Conservation (phyloP, 1,140 invertebrate genomes). For the Acyrthosiphon pisum region DNA sequence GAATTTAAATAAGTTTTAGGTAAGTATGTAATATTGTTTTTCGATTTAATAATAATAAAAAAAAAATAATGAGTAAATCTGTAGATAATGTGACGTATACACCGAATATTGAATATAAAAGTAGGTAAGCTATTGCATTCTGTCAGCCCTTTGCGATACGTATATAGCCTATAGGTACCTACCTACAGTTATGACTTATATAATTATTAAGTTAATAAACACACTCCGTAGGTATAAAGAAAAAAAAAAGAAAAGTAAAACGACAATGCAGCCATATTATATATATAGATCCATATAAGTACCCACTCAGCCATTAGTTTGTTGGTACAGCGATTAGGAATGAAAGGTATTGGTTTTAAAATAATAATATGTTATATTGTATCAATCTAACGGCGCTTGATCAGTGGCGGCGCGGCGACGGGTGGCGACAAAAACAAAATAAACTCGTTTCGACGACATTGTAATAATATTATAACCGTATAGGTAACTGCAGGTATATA, state of each 20-base stretch:
- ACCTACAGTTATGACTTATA: background rate
- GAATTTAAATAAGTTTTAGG: too few relatives aligned
- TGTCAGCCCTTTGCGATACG: background rate
- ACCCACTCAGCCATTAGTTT: background rate
- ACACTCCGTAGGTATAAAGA: background rate
- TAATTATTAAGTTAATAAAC: background rate
- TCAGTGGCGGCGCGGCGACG: background rate
- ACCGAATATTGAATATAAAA: background rate
- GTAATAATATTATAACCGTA: background rate
- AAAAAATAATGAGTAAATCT: background rate
- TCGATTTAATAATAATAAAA: too few relatives aligned
- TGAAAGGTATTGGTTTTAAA: background rate
- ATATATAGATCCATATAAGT: background rate
- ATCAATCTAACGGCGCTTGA: constrained; percentile 2
- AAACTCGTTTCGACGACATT: constrained; percentile 1
- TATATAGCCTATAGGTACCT: too few relatives aligned
- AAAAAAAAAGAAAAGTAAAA: background rate
- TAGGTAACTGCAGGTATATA: background rate
- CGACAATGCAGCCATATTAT: background rate
- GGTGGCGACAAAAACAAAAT: background rate
- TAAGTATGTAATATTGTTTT: too few relatives aligned
- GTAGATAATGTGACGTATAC: background rate
- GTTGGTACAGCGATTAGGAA: background rate
- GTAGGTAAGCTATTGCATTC: background rate
- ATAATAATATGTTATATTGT: too few relatives aligned